Evolutionary conservation across 2,797 vertebrate genomes (phyloP), one percentile per base, ranked within the genome.

Genomic region (Ispidina picta): DNA sequence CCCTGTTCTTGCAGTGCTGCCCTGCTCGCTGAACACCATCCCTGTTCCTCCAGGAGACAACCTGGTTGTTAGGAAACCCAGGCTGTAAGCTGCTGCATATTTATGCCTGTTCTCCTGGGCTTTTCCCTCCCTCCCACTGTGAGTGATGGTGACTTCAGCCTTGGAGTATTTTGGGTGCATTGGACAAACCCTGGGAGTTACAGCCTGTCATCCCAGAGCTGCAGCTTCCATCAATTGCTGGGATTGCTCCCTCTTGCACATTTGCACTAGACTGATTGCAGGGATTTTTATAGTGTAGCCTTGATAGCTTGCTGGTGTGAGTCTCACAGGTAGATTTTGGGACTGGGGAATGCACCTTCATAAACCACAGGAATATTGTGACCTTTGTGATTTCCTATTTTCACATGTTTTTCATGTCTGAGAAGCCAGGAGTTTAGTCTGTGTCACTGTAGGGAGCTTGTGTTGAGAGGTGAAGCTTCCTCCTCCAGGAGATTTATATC

Each of bases 181-280:
- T 46, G 56, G 86, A 78, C 86, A 85, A 91, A 89, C 0, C 15
- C 75, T 78, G 94, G 91, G 72, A 90, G 90, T 59, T 44, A 22
- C 78, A 60, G 23, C 60, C 94, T 92, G 75, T 84, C 71, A 14
- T 5, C 1, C 2, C n/a, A 73, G 35, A 2, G 2, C 79, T 68
- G 8, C 26, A 83, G 82, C 55, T 82, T 37, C 92, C 91, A 16
- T 13, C 46, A 74, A 5, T 81, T 46, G 75, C 44, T n/a, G 1
- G 3, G 64, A 71, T 26, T 88, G 4, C 37, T 90, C 91, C 89
- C 71, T 83, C 58, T 5, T 43, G 85, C 64, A 63, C 55, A 1
- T 59, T 88, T 89, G 81, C 1, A 2, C 33, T 60, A 74, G 77
- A 4, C 56, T 8, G 28, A 31, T 37, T 29, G 73, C 51, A 28